Percentiles rank a stretch among this genome's conserved stretches.
These are phyloP conservation scores for Zhuqinia jingwanae DNA, from an alignment of 2,888 invertebrate species.

Conservation along the genomic window DNA sequence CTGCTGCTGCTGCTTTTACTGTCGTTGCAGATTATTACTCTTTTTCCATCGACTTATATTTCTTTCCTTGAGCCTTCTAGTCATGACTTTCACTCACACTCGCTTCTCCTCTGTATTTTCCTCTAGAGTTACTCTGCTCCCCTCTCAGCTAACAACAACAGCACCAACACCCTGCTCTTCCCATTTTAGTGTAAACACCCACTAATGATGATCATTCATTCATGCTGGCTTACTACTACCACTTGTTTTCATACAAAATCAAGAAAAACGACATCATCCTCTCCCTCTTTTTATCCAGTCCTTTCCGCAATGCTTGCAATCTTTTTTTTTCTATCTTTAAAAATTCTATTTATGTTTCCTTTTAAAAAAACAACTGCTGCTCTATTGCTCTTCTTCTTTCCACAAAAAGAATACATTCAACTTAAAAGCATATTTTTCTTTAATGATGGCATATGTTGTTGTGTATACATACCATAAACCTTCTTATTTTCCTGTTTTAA, in stretches of 20 bases:
- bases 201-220: conserved; percentile 65
- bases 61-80: not conserved
- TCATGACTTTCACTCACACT: not conserved
- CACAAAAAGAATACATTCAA: too few species aligned
- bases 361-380: not conserved
- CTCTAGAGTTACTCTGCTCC: conserved; percentile 11
- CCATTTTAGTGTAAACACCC: conserved; percentile 51
- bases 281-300: not conserved
- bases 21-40: too few species aligned
- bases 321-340: not conserved
- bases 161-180: too few species aligned
- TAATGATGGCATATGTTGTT: too few species aligned
- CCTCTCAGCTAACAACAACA: not conserved
- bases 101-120: not conserved
- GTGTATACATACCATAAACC: too few species aligned
- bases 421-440: too few species aligned
- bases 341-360: conserved; percentile 17
- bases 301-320: not conserved
- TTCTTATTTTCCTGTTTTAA: not conserved
- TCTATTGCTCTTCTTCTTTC: not conserved
- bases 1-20: too few species aligned
- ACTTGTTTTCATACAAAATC: not conserved
- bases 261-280: not conserved
- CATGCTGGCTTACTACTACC: conserved; percentile 31
- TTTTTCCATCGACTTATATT: not conserved